These are phyloP conservation scores for Muscidifurax raptorellus DNA, from an alignment of 1,140 invertebrate species.

Conservation along the genomic window DNA sequence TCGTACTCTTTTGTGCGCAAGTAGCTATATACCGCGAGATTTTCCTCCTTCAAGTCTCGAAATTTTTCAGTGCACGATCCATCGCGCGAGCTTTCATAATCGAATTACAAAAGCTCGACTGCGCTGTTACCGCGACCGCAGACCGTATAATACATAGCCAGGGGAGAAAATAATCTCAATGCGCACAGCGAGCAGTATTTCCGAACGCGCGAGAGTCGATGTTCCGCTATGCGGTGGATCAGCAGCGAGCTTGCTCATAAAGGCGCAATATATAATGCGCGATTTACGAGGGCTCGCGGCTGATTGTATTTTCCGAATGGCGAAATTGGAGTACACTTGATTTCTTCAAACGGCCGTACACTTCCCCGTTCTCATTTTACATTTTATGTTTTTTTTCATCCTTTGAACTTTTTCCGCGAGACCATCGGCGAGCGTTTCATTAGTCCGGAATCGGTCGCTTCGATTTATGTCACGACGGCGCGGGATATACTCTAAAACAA, in stretches of 20 bases:
- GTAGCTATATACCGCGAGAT: not conserved
- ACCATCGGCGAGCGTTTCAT: too few relatives aligned
- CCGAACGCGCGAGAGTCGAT: not conserved
- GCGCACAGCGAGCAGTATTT: not conserved
- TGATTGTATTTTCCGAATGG: constrained; percentile 22
- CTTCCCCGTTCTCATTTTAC: too few relatives aligned
- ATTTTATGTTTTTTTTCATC: too few relatives aligned
- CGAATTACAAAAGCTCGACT: not conserved
- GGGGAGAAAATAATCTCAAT: constrained; percentile 4
- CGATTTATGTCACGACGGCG: not conserved
- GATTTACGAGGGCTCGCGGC: not conserved
- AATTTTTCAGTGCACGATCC: not conserved
- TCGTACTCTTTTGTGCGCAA: not conserved
- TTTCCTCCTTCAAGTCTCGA: too few relatives aligned
- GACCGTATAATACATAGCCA: not conserved
- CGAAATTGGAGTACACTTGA: not conserved
- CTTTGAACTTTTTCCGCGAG: too few relatives aligned
- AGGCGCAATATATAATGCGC: not conserved
- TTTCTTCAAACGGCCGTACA: not conserved
- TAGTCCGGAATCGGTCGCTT: not conserved
- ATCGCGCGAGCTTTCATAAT: not conserved
- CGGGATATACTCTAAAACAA: not conserved
- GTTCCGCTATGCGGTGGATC: constrained; percentile 6
- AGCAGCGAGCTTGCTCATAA: not conserved
- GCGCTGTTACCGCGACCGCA: not conserved